Percentiles rank a stretch among this genome's conserved stretches.
Evolutionary conservation across 2,797 vertebrate species (phyloP).

Genomic region (Pipistrellus nathusii): DNA sequence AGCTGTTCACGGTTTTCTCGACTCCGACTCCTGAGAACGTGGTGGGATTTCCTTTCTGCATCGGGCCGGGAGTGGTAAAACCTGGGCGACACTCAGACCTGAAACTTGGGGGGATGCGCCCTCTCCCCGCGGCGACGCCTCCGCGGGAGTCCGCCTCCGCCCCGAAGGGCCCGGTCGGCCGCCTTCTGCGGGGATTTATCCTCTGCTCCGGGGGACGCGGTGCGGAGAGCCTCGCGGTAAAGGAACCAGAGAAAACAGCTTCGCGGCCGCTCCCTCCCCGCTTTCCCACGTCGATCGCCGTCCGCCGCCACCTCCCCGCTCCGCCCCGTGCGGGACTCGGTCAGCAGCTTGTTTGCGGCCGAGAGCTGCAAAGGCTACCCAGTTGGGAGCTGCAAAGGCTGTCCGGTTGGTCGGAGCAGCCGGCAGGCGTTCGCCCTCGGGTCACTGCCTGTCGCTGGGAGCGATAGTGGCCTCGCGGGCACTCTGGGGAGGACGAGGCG

Average conservation of each 20-base stretch:
- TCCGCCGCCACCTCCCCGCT: neutral
- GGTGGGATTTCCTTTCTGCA: slow-evolving; percentile 56
- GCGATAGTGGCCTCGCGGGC: neutral
- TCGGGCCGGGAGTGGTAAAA: slow-evolving; percentile 39
- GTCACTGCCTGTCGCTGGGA: slow-evolving; percentile 14
- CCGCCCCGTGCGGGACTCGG: neutral
- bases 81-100: slow-evolving; percentile 47
- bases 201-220: neutral
- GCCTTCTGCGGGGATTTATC: neutral
- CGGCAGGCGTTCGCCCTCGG: neutral
- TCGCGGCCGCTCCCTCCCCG: neutral
- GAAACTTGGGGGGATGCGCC: slow-evolving; percentile 45
- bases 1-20: slow-evolving; percentile 46
- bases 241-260: neutral
- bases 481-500: neutral
- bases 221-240: neutral
- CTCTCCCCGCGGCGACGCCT: slow-evolving; percentile 43
- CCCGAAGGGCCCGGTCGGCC: neutral
- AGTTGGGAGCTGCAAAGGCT: neutral
- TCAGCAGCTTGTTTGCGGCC: neutral
- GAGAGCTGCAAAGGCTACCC: neutral
- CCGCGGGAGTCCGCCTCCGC: neutral
- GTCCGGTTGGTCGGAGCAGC: neutral
- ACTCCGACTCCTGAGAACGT: neutral
- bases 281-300: slow-evolving; percentile 12